phyloP scores from a whole-genome alignment of 2,888 invertebrate genomes.

The Nephrotoma appendiculata region DNA sequence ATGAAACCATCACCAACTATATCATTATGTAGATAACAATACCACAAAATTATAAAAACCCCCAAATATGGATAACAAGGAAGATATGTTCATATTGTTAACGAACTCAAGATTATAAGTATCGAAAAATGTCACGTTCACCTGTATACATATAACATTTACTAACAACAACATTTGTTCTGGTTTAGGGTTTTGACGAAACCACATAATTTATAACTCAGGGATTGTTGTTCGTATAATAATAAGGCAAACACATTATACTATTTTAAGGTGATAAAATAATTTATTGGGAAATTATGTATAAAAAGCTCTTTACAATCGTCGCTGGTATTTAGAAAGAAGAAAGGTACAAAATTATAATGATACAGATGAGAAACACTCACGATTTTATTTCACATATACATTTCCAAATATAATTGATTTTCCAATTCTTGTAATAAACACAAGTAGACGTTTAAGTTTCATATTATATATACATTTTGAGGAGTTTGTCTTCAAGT shows the following conservation, averaged over 20 bases:
- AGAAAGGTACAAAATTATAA: not conserved
- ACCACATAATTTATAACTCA: not conserved
- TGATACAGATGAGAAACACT: not conserved
- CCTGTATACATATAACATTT: not conserved
- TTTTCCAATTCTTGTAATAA: not conserved
- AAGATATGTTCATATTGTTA: not conserved
- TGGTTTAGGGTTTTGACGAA: not conserved
- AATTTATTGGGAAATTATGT: not conserved
- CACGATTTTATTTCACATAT: not conserved
- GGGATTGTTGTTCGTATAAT: not conserved
- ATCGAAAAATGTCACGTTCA: not conserved
- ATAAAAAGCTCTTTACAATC: not conserved
- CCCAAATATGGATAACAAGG: not conserved
- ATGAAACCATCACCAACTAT: not conserved
- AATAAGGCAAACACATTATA: not conserved
- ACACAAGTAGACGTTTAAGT: not conserved
- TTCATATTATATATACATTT: not conserved
- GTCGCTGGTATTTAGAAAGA: not conserved
- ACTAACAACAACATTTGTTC: not conserved
- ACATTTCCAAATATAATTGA: not conserved
- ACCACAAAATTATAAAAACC: not conserved
- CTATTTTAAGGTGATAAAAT: not conserved
- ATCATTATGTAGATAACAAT: not conserved
- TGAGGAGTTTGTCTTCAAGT: not conserved
- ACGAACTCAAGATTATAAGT: not conserved